phyloP scores from a whole-genome alignment of 1,140 invertebrate genomes.

The Aporrectodea caliginosa region DNA sequence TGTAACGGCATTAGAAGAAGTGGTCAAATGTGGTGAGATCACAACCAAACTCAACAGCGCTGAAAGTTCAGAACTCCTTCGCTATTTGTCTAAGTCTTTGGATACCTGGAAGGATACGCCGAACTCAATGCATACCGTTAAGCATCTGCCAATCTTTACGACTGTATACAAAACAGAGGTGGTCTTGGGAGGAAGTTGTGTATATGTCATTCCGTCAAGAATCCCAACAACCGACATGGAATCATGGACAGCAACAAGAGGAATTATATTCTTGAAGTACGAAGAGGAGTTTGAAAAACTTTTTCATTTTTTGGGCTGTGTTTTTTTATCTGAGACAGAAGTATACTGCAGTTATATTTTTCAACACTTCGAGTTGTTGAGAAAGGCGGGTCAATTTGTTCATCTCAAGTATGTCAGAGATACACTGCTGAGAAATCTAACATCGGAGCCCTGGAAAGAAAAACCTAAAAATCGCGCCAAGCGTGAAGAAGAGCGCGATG shows the following conservation, averaged over 20 bases:
- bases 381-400: not conserved
- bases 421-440: not conserved
- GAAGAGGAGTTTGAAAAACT: not conserved
- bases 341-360: conserved; percentile 17
- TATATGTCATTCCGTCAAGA: not conserved
- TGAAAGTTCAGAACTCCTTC: conserved; percentile 15
- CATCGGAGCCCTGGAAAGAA: not conserved
- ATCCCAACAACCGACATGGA: conserved; percentile 20
- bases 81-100: conserved; percentile 9
- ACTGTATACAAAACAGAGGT: conserved; percentile 6
- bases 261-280: conserved; percentile 15
- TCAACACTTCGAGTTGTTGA: conserved; percentile 24
- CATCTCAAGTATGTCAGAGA: conserved; percentile 24
- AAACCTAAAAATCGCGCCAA: not conserved
- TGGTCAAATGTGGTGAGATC: not conserved
- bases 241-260: not conserved
- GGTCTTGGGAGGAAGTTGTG: not conserved
- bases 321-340: not conserved
- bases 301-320: conserved; percentile 6
- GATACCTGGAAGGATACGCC: conserved; percentile 8
- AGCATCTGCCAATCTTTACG: conserved; percentile 17
- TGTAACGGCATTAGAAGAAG: not conserved
- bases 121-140: not conserved
- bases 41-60: not conserved
- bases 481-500: not conserved